Conservation (phyloP, 2,113 vertebrate genomes). For the Anoplopoma fimbria region DNA sequence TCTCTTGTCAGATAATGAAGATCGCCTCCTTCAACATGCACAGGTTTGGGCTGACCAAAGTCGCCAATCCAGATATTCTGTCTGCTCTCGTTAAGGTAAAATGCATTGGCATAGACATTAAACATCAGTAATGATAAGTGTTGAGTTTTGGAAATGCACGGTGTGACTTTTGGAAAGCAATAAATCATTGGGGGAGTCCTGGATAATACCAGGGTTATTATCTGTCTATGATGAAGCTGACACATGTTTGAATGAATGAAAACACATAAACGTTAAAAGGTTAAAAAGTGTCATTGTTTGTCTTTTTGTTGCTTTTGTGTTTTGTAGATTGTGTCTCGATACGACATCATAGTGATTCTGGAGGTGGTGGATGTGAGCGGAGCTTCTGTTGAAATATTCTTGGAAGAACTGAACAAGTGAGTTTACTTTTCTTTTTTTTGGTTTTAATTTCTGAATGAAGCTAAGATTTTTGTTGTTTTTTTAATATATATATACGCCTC, state of each 20-base stretch:
- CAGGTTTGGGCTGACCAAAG: constrained; percentile 61
- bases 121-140: not conserved
- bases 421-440: not conserved
- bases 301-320: not conserved
- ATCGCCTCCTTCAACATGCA: constrained; percentile 67
- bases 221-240: not conserved
- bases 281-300: not conserved
- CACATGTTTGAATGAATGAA: not conserved
- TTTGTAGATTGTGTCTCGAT: constrained; percentile 76
- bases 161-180: not conserved
- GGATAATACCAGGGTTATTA: not conserved
- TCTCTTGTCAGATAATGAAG: constrained; percentile 55
- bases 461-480: not conserved
- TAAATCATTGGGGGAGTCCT: not conserved
- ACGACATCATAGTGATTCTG: constrained; percentile 80
- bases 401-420: constrained; percentile 76
- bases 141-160: too few relatives aligned
- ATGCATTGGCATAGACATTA: not conserved
- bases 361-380: constrained; percentile 78
- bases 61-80: constrained; percentile 51
- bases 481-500: too few relatives aligned
- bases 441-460: not conserved
- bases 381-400: constrained; percentile 62
- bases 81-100: constrained; percentile 67
- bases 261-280: not conserved